Percentiles rank a stretch among this genome's conserved stretches.
These are phyloP conservation scores for Danio aesculapii DNA, from an alignment of 2,797 vertebrate species.

Conservation along the genomic window DNA sequence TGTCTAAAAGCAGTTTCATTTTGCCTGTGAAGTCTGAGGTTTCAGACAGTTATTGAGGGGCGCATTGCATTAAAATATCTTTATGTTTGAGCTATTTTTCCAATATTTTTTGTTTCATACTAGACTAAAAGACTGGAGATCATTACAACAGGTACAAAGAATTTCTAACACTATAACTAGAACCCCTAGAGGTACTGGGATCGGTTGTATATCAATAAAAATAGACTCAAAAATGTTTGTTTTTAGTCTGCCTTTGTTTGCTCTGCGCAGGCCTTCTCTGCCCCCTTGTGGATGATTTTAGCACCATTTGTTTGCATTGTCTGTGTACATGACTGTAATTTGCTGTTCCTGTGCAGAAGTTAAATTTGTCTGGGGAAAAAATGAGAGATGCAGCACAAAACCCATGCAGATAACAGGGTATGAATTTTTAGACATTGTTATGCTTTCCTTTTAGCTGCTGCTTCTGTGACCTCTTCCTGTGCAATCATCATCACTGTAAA, in stretches of 20 bases:
- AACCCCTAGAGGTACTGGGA: neutral
- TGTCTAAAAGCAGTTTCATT: neutral
- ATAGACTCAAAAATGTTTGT: neutral
- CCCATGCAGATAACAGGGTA: constrained; percentile 55
- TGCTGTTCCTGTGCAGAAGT: constrained; percentile 48
- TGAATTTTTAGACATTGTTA: constrained; percentile 43
- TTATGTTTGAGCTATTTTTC: neutral
- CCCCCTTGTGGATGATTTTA: constrained; percentile 39
- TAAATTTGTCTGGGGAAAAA: constrained; percentile 8
- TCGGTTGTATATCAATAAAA: neutral
- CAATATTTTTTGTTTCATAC: neutral
- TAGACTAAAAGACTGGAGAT: neutral
- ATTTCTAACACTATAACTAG: neutral
- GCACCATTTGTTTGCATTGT: constrained; percentile 26
- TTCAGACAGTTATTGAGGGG: neutral
- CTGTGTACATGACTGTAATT: constrained; percentile 22
- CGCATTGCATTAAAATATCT: neutral
- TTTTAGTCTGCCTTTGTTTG: constrained; percentile 14
- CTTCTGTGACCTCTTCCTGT: constrained; percentile 51
- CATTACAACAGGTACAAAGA: neutral
- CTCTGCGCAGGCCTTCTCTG: constrained; percentile 31
- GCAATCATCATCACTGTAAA: constrained; percentile 55
- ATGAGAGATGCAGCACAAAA: constrained; percentile 35
- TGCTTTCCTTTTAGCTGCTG: constrained; percentile 35
- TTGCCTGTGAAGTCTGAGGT: neutral